phyloP scores from a whole-genome alignment of 2,797 vertebrate species.

The Tragelaphus oryx region DNA sequence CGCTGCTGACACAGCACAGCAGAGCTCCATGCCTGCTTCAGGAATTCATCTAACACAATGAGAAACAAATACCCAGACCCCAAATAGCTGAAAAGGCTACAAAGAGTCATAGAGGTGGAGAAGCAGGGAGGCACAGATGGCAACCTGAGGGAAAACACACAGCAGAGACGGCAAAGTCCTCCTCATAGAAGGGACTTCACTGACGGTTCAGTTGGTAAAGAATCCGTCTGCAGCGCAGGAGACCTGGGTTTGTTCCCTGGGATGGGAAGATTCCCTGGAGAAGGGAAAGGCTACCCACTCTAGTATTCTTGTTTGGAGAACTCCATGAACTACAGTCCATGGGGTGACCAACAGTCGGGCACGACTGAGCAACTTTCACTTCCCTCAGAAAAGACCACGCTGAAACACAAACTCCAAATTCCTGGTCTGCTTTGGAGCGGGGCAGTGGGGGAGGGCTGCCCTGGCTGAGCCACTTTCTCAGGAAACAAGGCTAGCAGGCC shows the following conservation, averaged over 20 bases:
- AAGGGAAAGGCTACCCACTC: not conserved
- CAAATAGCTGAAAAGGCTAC: not conserved
- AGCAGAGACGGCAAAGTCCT: not conserved
- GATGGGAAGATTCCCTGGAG: not conserved
- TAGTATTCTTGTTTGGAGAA: not conserved
- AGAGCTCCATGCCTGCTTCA: not conserved
- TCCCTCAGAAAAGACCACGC: not conserved
- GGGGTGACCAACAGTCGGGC: not conserved
- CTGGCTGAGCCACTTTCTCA: too few relatives aligned
- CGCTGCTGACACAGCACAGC: not conserved
- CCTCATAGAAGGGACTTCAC: not conserved
- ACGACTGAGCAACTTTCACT: not conserved
- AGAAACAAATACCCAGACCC: not conserved
- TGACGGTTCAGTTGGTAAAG: not conserved
- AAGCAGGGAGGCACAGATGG: too few relatives aligned
- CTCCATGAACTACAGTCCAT: not conserved
- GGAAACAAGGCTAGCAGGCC: not conserved
- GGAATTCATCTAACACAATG: not conserved
- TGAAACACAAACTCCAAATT: not conserved
- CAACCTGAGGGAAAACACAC: not conserved
- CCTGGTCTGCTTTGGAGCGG: not conserved
- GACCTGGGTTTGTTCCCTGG: not conserved
- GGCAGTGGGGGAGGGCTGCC: fast-evolving
- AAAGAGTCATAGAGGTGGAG: fast-evolving
- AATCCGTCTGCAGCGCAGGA: not conserved